phyloP scores from a whole-genome alignment of 1,140 invertebrate species.

The Tyrophagus putrescentiae region DNA sequence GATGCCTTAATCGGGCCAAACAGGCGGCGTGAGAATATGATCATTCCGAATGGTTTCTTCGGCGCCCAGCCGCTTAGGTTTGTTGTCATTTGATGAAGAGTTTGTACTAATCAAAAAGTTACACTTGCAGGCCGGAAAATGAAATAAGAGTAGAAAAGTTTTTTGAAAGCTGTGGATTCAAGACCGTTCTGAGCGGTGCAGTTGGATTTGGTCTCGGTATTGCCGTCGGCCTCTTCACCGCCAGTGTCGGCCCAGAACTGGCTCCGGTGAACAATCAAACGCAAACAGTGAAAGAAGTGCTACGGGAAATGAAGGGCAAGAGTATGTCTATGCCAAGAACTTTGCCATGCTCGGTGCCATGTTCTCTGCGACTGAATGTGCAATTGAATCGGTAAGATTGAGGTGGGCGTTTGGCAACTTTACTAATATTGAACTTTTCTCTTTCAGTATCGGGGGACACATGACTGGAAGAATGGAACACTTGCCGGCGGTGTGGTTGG shows the following conservation, averaged over 20 bases:
- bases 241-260: slow-evolving; percentile 79
- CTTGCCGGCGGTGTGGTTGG: slow-evolving; percentile 84
- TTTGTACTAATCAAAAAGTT: no score
- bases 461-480: slow-evolving; percentile 90
- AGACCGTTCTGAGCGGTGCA: slow-evolving; percentile 73
- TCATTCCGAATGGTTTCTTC: slow-evolving; percentile 59
- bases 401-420: background rate
- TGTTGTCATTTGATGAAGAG: no score
- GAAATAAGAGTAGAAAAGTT: slow-evolving; percentile 68
- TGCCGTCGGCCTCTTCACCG: slow-evolving; percentile 83
- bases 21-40: slow-evolving; percentile 30
- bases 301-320: slow-evolving; percentile 77
- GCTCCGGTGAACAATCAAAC: slow-evolving; percentile 49
- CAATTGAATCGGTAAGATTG: slow-evolving; percentile 62
- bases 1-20: slow-evolving; percentile 24
- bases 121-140: slow-evolving; percentile 67
- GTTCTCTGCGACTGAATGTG: slow-evolving; percentile 82
- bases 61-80: slow-evolving; percentile 59
- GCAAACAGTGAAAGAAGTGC: slow-evolving; percentile 64
- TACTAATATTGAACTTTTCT: slow-evolving; percentile 9
- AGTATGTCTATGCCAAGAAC: slow-evolving; percentile 89
- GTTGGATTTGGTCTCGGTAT: slow-evolving; percentile 80
- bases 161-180: slow-evolving; percentile 84
- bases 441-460: slow-evolving; percentile 65
- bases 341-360: slow-evolving; percentile 86